Evolutionary conservation across 2,888 invertebrate species (phyloP).

Genomic region (Pasiphila rectangulata): DNA sequence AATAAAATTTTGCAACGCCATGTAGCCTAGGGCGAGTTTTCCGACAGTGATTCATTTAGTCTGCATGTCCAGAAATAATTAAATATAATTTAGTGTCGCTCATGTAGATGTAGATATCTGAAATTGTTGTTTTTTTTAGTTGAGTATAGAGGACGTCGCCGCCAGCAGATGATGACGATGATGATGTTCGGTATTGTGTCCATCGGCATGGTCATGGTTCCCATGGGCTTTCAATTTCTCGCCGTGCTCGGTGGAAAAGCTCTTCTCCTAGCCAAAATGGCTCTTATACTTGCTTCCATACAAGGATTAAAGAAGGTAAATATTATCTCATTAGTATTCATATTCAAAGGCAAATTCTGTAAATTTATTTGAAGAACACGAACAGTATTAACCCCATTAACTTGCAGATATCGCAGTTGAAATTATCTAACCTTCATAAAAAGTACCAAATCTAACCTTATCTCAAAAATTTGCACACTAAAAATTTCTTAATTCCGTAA

Average conservation of each 20-base stretch:
- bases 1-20: too few species aligned
- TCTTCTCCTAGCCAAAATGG: slow-evolving; percentile 89
- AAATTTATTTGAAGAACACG: background rate
- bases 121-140: slow-evolving; percentile 40
- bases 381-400: slow-evolving; percentile 11
- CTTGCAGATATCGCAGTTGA: slow-evolving; percentile 11
- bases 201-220: slow-evolving; percentile 87
- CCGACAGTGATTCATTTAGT: too few species aligned
- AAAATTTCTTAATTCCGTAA: slow-evolving; percentile 1
- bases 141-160: slow-evolving; percentile 79
- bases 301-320: slow-evolving; percentile 88
- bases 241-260: slow-evolving; percentile 92
- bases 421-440: slow-evolving; percentile 7
- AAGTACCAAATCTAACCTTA: slow-evolving; percentile 4
- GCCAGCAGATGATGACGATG: slow-evolving; percentile 86
- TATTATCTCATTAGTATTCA: background rate
- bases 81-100: too few species aligned
- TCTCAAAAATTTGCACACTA: slow-evolving; percentile 3
- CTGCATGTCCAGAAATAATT: too few species aligned
- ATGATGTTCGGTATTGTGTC: slow-evolving; percentile 90
- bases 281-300: slow-evolving; percentile 88
- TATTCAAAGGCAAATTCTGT: background rate
- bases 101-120: too few species aligned
- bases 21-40: too few species aligned
- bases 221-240: slow-evolving; percentile 92